A percentile compares a stretch with the other conserved stretches of the same genome.
phyloP scores from a whole-genome alignment of 2,113 vertebrate genomes.

The Microtus pennsylvanicus region DNA sequence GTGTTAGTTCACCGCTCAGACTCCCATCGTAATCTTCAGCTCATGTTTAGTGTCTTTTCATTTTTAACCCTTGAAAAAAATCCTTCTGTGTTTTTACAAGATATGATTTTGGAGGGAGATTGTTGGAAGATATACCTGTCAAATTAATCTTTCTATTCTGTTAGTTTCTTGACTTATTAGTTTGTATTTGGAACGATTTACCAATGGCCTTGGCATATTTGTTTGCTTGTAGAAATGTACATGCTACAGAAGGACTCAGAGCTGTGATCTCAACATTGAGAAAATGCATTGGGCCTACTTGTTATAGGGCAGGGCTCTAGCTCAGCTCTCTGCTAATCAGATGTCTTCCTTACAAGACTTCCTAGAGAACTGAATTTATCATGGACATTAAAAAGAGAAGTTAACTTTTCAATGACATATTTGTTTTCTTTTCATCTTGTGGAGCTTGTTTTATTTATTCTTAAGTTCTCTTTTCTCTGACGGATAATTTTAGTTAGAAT shows the following conservation, averaged over 20 bases:
- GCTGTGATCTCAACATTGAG: not conserved
- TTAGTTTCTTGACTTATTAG: not conserved
- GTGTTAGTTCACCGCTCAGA: not conserved
- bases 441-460: constrained; percentile 34
- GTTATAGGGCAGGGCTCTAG: not conserved
- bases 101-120: constrained; percentile 25
- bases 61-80: not conserved
- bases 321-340: not conserved
- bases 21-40: constrained; percentile 19
- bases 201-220: not conserved
- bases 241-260: not conserved
- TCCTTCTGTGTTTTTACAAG: constrained; percentile 47
- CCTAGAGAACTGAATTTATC: not conserved
- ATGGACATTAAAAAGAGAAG: not conserved
- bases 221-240: constrained; percentile 8
- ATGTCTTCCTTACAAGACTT: not conserved
- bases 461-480: constrained; percentile 38
- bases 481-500: constrained; percentile 28
- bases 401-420: constrained; percentile 16
- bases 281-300: constrained; percentile 28
- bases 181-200: not conserved
- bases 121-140: constrained; percentile 14
- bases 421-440: not conserved
- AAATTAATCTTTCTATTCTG: constrained; percentile 43
- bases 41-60: constrained; percentile 2